Evolutionary conservation across 2,888 invertebrate genomes (phyloP).

Genomic region (Microctonus brassicae): DNA sequence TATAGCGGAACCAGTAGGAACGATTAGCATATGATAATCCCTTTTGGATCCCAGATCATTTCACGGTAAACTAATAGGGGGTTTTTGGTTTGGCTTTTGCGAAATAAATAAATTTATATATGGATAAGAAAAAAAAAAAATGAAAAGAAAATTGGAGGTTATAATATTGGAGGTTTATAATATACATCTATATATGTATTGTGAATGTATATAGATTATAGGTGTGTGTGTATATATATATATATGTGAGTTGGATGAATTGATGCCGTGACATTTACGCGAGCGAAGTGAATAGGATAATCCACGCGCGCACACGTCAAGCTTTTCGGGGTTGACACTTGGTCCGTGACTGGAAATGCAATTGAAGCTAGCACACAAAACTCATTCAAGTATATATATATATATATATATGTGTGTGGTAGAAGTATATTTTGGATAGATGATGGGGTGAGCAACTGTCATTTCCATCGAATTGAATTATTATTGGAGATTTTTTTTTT

Average conservation of each 20-base stretch:
- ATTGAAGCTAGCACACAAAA: slow-evolving; percentile 1
- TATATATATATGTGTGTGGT: not conserved
- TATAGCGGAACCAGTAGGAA: slow-evolving; percentile 9
- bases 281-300: slow-evolving; percentile 24
- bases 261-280: slow-evolving; percentile 13
- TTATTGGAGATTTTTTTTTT: not conserved
- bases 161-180: too few relatives aligned
- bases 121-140: slow-evolving; percentile 28
- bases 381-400: not conserved
- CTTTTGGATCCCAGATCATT: not conserved
- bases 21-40: slow-evolving; percentile 23
- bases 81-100: not conserved
- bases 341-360: slow-evolving; percentile 28
- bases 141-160: not conserved
- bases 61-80: not conserved
- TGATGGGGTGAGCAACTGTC: not conserved
- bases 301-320: slow-evolving; percentile 4
- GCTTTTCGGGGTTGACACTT: slow-evolving; percentile 18
- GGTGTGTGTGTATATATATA: too few relatives aligned
- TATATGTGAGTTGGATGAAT: too few relatives aligned
- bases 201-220: too few relatives aligned
- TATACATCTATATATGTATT: too few relatives aligned
- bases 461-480: not conserved
- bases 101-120: slow-evolving; percentile 18
- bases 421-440: not conserved